Evolutionary conservation across 2,888 invertebrate species (phyloP).

Genomic region (Pyralis farinalis): DNA sequence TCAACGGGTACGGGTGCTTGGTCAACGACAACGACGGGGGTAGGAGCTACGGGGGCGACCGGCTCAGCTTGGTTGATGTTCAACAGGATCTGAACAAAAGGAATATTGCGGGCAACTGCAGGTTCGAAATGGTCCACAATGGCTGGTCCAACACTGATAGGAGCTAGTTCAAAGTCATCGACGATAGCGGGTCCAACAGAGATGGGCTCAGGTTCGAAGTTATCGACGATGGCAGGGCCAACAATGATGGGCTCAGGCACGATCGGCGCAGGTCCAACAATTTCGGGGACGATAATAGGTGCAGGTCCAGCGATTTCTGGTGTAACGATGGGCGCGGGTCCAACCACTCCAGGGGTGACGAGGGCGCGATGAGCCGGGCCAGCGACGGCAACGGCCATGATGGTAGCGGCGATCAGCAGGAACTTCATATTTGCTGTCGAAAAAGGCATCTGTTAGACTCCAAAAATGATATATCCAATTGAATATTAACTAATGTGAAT

Average conservation of each 20-base stretch:
- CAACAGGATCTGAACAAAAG: conserved; percentile 39
- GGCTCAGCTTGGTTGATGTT: conserved; percentile 30
- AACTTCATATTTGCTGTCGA: conserved; percentile 19
- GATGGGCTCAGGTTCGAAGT: too few relatives aligned
- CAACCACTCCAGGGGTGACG: conserved; percentile 20
- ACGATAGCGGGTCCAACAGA: conserved; percentile 24
- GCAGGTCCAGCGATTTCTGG: conserved; percentile 18
- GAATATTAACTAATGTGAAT: too few relatives aligned
- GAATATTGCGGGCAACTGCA: conserved; percentile 15
- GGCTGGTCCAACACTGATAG: conserved; percentile 22
- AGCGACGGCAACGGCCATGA: conserved; percentile 45
- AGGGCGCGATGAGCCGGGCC: conserved; percentile 26
- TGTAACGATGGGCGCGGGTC: conserved; percentile 23
- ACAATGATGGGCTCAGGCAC: conserved; percentile 22
- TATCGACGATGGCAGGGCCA: conserved; percentile 27
- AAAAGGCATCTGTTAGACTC: too few relatives aligned
- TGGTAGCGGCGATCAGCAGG: conserved; percentile 20
- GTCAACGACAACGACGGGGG: conserved; percentile 7
- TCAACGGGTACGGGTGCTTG: conserved; percentile 9
- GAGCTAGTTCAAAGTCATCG: conserved; percentile 17
- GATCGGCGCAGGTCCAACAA: conserved; percentile 10
- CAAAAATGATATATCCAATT: too few relatives aligned
- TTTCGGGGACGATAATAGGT: conserved; percentile 1
- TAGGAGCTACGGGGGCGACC: conserved; percentile 11
- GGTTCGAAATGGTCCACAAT: conserved; percentile 14